phyloP scores from a whole-genome alignment of 2,888 invertebrate species.

The Scaptomyza caliginosa region DNA sequence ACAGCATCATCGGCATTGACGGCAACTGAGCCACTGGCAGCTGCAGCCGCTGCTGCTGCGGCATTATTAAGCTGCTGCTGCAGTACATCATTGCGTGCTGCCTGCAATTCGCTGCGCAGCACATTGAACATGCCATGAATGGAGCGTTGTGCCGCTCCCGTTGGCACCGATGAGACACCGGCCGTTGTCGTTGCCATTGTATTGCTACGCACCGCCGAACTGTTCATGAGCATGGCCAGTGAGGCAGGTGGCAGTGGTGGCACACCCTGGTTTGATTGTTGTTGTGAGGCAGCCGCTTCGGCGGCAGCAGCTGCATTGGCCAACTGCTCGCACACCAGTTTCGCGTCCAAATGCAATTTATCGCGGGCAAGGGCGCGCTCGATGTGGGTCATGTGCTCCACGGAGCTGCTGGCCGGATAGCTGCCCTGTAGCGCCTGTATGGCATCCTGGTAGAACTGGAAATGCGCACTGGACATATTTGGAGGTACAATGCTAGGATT shows the following conservation, averaged over 20 bases:
- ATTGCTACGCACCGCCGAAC: not conserved
- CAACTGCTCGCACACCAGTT: slow-evolving; percentile 74
- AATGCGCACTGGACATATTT: slow-evolving; percentile 79
- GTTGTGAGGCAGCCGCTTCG: slow-evolving; percentile 13
- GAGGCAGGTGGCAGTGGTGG: slow-evolving; percentile 9
- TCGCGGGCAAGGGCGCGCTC: slow-evolving; percentile 78
- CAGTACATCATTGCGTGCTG: slow-evolving; percentile 55
- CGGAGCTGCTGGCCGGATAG: slow-evolving; percentile 58
- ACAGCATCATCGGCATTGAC: slow-evolving; percentile 29
- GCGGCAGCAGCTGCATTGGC: slow-evolving; percentile 57
- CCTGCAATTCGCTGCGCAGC: slow-evolving; percentile 72
- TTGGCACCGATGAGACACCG: not conserved
- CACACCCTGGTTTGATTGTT: not conserved
- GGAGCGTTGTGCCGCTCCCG: slow-evolving; percentile 60
- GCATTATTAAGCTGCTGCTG: slow-evolving; percentile 60
- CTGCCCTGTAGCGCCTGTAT: slow-evolving; percentile 74
- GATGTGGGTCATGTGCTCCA: slow-evolving; percentile 75
- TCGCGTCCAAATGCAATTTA: slow-evolving; percentile 74
- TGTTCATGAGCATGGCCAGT: slow-evolving; percentile 14
- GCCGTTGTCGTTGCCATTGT: not conserved
- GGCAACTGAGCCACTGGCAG: slow-evolving; percentile 10
- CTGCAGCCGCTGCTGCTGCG: not conserved
- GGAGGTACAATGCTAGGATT: slow-evolving; percentile 64
- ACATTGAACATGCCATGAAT: slow-evolving; percentile 80
- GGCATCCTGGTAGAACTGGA: slow-evolving; percentile 82